A percentile compares a stretch with the other conserved stretches of the same genome.
Conservation (phyloP, 1,140 invertebrate species). For the Reticulitermes speratus region DNA sequence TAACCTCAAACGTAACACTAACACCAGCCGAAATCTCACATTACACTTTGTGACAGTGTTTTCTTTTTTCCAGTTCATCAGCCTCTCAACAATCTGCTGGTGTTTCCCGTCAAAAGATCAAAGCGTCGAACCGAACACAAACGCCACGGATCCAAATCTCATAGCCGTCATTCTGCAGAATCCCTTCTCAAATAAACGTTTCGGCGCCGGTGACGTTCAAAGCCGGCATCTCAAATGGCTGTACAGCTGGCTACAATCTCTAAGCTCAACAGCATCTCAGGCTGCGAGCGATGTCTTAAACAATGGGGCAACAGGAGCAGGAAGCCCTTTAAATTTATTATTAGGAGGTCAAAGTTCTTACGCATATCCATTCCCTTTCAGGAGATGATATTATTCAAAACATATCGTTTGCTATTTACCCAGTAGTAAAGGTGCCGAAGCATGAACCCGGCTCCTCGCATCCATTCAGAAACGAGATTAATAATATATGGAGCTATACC, state of each 20-base stretch:
- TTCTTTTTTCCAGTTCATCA: not conserved
- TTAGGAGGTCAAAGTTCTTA: not conserved
- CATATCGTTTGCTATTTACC: too few relatives aligned
- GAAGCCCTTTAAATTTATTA: not conserved
- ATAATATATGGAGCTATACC: too few relatives aligned
- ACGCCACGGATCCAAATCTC: not conserved
- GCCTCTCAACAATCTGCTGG: not conserved
- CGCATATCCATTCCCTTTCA: not conserved
- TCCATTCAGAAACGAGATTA: too few relatives aligned
- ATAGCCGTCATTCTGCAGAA: not conserved
- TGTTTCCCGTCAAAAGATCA: not conserved
- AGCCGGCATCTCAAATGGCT: not conserved
- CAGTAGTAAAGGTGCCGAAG: too few relatives aligned
- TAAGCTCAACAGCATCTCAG: not conserved
- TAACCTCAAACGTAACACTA: too few relatives aligned
- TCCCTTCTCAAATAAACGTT: not conserved
- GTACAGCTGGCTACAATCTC: not conserved
- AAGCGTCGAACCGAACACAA: not conserved
- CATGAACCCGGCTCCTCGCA: too few relatives aligned
- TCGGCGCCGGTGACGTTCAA: not conserved
- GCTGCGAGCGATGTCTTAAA: not conserved
- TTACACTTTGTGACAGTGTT: not conserved
- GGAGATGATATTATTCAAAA: not conserved
- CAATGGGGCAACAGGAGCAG: not conserved
- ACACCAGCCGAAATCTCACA: too few relatives aligned